Percentiles rank a stretch among this genome's conserved stretches.
Evolutionary conservation across 1,140 invertebrate genomes (phyloP).

Genomic region (Lerema accius): DNA sequence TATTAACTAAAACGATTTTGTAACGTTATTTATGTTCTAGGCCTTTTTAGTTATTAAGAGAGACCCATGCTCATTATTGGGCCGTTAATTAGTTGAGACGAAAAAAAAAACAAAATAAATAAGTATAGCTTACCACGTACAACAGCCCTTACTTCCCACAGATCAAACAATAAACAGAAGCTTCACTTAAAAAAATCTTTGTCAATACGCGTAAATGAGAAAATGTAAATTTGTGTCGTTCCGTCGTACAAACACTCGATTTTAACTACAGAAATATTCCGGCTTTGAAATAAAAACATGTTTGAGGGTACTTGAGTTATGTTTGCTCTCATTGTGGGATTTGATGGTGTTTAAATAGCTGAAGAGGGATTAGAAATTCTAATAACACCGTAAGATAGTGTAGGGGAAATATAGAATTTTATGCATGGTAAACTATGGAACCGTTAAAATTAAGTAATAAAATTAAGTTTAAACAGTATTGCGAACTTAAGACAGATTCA

Average conservation of each 20-base stretch:
- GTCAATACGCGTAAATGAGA: conserved; percentile 59
- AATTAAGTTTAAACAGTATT: too few species aligned
- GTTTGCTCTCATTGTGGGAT: conserved; percentile 18
- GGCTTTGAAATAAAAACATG: conserved; percentile 53
- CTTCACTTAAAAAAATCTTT: conserved; percentile 51
- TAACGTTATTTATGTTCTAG: too few species aligned
- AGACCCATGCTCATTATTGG: too few species aligned
- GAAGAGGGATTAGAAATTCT: conserved; percentile 8
- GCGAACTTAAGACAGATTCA: too few species aligned
- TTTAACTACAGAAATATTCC: conserved; percentile 44
- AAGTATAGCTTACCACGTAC: too few species aligned
- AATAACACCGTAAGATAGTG: neutral
- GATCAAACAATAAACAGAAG: conserved; percentile 30
- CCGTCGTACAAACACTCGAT: conserved; percentile 29
- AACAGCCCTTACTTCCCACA: conserved; percentile 1
- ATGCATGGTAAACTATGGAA: too few species aligned
- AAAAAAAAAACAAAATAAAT: too few species aligned
- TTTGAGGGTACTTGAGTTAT: conserved; percentile 31
- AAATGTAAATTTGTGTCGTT: conserved; percentile 63
- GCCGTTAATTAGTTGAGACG: too few species aligned
- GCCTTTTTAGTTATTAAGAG: too few species aligned
- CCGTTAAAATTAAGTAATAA: too few species aligned
- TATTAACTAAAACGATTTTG: too few species aligned
- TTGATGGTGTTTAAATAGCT: conserved; percentile 1
- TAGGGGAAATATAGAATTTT: neutral